phyloP scores from a whole-genome alignment of 2,113 vertebrate species.

The Pteropus alecto region DNA sequence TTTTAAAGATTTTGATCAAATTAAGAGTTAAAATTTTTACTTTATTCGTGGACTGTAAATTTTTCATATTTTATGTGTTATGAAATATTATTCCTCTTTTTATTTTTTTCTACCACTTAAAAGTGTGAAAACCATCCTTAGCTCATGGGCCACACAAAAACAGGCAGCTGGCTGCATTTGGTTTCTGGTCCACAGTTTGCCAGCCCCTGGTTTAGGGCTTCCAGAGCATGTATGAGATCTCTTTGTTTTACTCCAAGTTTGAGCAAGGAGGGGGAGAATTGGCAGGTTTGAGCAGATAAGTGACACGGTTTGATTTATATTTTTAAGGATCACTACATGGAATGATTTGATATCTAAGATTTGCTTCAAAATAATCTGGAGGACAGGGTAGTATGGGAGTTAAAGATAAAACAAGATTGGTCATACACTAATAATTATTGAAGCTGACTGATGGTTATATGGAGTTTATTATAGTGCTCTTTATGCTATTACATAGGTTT shows the following conservation, averaged over 20 bases:
- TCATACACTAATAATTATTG: neutral
- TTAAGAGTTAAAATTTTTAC: neutral
- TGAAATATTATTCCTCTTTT: neutral
- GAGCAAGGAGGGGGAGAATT: neutral
- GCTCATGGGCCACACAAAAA: neutral
- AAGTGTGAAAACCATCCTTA: neutral
- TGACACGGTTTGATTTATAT: neutral
- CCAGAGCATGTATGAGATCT: neutral
- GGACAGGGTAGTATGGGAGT: neutral
- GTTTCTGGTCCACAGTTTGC: neutral
- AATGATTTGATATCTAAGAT: neutral
- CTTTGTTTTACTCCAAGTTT: constrained; percentile 11
- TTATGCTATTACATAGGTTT: neutral
- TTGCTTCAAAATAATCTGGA: neutral
- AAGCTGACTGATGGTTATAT: neutral
- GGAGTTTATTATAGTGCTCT: neutral
- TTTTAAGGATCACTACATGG: neutral
- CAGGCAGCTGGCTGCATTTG: neutral
- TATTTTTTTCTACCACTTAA: neutral
- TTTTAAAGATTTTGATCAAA: constrained; percentile 33
- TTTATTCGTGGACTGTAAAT: constrained; percentile 11
- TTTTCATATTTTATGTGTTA: neutral
- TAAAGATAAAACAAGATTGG: constrained; percentile 1
- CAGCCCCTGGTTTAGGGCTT: neutral
- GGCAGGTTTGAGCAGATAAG: neutral